Evolutionary conservation across 2,113 vertebrate species (phyloP), one percentile per base, ranked within the genome.

Genomic region (Myotis yumanensis): DNA sequence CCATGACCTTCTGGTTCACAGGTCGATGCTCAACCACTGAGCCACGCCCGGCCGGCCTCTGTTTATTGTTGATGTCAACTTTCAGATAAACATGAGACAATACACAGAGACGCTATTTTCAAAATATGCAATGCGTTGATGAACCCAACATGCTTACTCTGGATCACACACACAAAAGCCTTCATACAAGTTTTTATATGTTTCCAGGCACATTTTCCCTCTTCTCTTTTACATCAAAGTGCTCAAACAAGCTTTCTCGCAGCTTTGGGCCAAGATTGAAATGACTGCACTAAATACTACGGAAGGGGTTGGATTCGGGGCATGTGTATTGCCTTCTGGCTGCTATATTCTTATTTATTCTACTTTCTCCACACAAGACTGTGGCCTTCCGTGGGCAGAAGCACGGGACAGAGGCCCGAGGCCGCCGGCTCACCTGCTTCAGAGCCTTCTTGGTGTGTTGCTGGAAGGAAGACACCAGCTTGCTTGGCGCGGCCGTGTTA

Each of bases 361-460:
- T 80, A 59, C 48, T 89, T 71, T 30, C 35, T 54, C 11, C 15
- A 6, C 30, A 51, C 28, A 62, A 92, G 5, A 37, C 40, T 52
- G 6, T 46, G 48, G 81, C 25, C 11, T 69, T 64, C 48, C 18
- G 5, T 0, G 57, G n/a, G 32, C 0, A 90, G 57, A 91, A 30
- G 17, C 62, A 14, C 93, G 89, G 79, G 68, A 57, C 92, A 90
- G 64, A 46, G 91, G 79, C 79, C 0, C 46, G 84, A 86, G 11
- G 32, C 10, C 20, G 86, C 59, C 30, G 90, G 57, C 98, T 98
- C 98, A 99, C 99, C 98, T 99, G 98, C 96, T 99, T 99, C 96
- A 99, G 98, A 95, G 98, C 99, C 98, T 99, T 99, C 98, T 99
- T 99, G 97, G 99, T 99, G 97, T 99, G 98, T 86, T 99, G 99